Base-by-base conservation (phyloP, 2,888 invertebrate genomes). In the Parnassius mnemosyne region DNA sequence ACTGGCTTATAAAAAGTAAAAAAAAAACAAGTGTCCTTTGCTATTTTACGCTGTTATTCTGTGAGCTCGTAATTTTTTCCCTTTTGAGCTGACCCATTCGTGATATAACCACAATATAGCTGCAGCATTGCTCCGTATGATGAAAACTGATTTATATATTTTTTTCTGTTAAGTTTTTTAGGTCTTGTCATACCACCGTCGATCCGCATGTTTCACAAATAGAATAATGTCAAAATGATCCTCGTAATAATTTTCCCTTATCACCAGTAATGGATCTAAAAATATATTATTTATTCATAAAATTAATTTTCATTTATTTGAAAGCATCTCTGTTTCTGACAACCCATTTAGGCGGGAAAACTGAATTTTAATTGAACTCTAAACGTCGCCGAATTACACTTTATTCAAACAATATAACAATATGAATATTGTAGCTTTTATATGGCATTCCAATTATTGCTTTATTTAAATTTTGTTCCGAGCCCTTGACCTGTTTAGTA, bases 251-350 rank as follows among this genome's bases (percentile, higher is more conserved):
- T 7, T 7, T 34, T 7, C 7, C 25, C 34, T 34, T 34, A 34
- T 34, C 5, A 34, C 34, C 34, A 5, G 34, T 34, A 50, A 58
- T 51, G 44, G 46, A 52, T 46, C 52, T 43, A 46, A 13, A 3
- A 34, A 59, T 44, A 53, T 41, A 59, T 51, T 52, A 58, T 58
- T 46, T 7, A 46, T 46, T 46, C 47, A 53, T 54, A 54, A 60
- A 53, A 60, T 54, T 54, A 54, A 60, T 42, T 42, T 49, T 20
- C 50, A 55, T 60, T 25, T 13, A 55, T 56, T 52, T 61, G 44
- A 56, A 44, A 52, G 46, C 46, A 47, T 47, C 12, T 20, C 43
- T 57, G 62, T 62, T 49, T 42, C 51, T 49, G 50, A 54, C 57
- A 54, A 50, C 53, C 53, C n/a, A 55, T 54, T 47, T 54, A 54